Percentiles rank a stretch among this genome's conserved stretches.
phyloP scores from a whole-genome alignment of 53 echinoderm and acorn worm species.

The Pentamera pediparva region DNA sequence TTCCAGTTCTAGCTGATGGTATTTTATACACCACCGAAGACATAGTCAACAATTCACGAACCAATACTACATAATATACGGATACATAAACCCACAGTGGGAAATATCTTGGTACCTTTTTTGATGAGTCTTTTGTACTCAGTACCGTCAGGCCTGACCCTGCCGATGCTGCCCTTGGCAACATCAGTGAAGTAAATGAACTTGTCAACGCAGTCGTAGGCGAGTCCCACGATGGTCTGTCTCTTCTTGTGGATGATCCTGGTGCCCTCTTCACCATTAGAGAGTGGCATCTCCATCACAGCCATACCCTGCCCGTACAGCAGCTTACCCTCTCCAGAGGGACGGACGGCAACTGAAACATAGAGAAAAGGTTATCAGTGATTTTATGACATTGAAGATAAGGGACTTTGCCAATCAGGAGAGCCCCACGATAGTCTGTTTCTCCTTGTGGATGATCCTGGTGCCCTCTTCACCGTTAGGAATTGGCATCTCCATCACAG shows the following conservation, averaged over 20 bases:
- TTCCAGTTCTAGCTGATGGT: too few relatives aligned
- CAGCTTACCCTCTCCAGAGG: constrained; percentile 54
- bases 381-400: neutral
- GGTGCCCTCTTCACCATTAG: constrained; percentile 40
- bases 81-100: too few relatives aligned
- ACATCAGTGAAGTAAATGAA: constrained; percentile 85
- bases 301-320: constrained; percentile 80
- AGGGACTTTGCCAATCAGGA: constrained; percentile 4
- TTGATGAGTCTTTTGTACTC: constrained; percentile 42
- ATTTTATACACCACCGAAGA: too few relatives aligned
- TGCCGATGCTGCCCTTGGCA: constrained; percentile 56
- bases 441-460: constrained; percentile 65
- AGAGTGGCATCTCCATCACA: constrained; percentile 64
- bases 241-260: constrained; percentile 69
- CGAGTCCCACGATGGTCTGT: constrained; percentile 79
- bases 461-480: constrained; percentile 42
- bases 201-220: constrained; percentile 73
- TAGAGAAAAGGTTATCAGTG: neutral
- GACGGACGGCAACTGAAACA: neutral
- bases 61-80: too few relatives aligned
- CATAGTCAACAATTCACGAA: too few relatives aligned
- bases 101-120: constrained; percentile 62
- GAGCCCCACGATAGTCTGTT: constrained; percentile 79
- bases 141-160: constrained; percentile 64
- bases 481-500: constrained; percentile 66